Evolutionary conservation across 2,888 invertebrate species (phyloP).

Genomic region (Altica lythri): DNA sequence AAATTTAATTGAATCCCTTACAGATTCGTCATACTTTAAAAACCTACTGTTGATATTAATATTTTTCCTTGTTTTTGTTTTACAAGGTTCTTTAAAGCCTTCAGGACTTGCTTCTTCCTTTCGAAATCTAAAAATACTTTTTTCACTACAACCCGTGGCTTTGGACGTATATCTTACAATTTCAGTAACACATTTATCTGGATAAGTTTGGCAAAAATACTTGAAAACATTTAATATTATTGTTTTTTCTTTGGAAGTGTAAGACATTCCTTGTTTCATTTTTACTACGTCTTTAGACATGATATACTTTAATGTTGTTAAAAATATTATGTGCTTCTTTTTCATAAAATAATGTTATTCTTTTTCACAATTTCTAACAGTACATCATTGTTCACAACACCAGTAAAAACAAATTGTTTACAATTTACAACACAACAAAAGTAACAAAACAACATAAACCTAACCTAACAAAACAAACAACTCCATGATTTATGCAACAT

Average conservation of each 20-base stretch:
- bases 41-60: slow-evolving; percentile 55
- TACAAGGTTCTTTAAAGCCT: slow-evolving; percentile 54
- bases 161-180: slow-evolving; percentile 52
- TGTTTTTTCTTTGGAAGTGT: slow-evolving; percentile 55
- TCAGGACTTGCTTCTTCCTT: slow-evolving; percentile 55
- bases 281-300: slow-evolving; percentile 50
- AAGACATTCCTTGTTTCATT: slow-evolving; percentile 57
- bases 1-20: slow-evolving; percentile 51
- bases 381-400: too few relatives aligned
- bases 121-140: slow-evolving; percentile 55
- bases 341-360: too few relatives aligned
- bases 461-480: too few relatives aligned
- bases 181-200: slow-evolving; percentile 53
- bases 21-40: slow-evolving; percentile 53
- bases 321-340: too few relatives aligned
- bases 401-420: too few relatives aligned
- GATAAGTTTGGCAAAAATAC: slow-evolving; percentile 51
- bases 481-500: too few relatives aligned
- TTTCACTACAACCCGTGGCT: slow-evolving; percentile 56
- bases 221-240: slow-evolving; percentile 57
- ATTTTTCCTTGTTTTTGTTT: slow-evolving; percentile 53
- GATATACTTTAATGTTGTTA: too few relatives aligned
- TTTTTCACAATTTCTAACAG: too few relatives aligned
- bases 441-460: too few relatives aligned
- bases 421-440: too few relatives aligned